Percentiles rank a stretch among this genome's conserved stretches.
Conservation (phyloP, 2,113 vertebrate species). For the Himantopus leucocephalus region DNA sequence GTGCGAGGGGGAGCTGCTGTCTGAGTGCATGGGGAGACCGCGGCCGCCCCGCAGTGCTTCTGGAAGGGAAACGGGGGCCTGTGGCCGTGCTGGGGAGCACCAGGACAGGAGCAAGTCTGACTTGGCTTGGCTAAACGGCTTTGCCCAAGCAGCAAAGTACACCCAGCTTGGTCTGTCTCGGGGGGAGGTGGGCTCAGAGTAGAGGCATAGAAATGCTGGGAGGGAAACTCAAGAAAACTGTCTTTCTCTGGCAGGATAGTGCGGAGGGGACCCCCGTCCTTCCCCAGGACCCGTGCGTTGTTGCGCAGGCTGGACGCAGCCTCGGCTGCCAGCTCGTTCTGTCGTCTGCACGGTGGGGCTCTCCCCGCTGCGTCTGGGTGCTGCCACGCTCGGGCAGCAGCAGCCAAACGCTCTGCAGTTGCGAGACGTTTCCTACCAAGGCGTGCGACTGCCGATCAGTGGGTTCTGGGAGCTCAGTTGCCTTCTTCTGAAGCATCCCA, state of each 20-base stretch:
- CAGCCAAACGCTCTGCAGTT: rapidly evolving
- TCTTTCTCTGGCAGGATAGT: not conserved
- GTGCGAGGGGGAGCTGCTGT: not conserved
- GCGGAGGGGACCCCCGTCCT: rapidly evolving
- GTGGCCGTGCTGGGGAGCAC: not conserved
- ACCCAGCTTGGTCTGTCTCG: rapidly evolving
- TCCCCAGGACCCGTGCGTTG: rapidly evolving
- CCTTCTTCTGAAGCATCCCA: not conserved
- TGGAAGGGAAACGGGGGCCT: rapidly evolving
- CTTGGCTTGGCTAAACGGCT: rapidly evolving
- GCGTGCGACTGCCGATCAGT: rapidly evolving
- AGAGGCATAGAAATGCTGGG: not conserved
- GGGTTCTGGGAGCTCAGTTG: rapidly evolving
- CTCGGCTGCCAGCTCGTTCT: not conserved
- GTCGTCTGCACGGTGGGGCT: not conserved
- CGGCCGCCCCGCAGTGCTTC: rapidly evolving
- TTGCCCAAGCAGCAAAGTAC: not conserved
- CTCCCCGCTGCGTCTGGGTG: not conserved
- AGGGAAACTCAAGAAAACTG: not conserved
- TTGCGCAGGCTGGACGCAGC: not conserved
- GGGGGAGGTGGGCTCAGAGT: not conserved
- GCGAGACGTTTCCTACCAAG: not conserved
- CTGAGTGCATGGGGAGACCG: not conserved
- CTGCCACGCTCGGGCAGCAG: not conserved
- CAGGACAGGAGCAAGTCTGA: not conserved